Evolutionary conservation across 2,888 invertebrate species (phyloP).

Genomic region (Tubulanus polymorphus): DNA sequence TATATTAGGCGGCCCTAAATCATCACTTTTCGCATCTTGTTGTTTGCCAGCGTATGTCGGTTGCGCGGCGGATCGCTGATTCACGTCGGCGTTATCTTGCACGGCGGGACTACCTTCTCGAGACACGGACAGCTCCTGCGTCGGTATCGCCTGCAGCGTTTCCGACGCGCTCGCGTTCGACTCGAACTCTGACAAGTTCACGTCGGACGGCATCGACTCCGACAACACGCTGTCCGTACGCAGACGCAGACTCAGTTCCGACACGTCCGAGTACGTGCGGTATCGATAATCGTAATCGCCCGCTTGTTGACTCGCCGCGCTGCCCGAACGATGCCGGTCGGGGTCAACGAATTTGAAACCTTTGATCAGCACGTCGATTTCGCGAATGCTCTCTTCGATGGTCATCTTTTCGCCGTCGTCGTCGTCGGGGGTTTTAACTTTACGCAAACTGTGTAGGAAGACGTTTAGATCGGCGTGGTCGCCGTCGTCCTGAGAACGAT

Average conservation of each 20-base stretch:
- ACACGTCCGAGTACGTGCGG: slow-evolving; percentile 11
- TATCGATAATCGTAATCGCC: slow-evolving; percentile 18
- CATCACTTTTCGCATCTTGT: slow-evolving; percentile 17
- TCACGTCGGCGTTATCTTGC: not conserved
- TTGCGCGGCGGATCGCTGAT: too few relatives aligned
- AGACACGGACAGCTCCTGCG: not conserved
- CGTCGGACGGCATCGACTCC: not conserved
- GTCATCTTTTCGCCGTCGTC: slow-evolving; percentile 35
- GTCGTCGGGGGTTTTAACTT: slow-evolving; percentile 12
- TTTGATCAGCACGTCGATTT: too few relatives aligned
- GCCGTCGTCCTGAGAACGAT: not conserved
- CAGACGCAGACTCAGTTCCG: not conserved
- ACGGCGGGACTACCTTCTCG: not conserved
- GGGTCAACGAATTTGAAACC: too few relatives aligned
- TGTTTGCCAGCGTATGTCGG: slow-evolving; percentile 9
- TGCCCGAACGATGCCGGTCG: slow-evolving; percentile 30
- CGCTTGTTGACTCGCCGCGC: slow-evolving; percentile 21
- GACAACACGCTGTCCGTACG: not conserved
- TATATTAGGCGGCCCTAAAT: slow-evolving; percentile 28
- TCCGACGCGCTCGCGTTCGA: not conserved
- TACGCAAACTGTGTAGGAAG: not conserved
- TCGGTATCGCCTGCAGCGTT: not conserved
- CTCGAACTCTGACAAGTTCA: not conserved
- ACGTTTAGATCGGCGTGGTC: not conserved
- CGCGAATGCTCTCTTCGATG: too few relatives aligned